Evolutionary conservation across 2,888 invertebrate species (phyloP).

Genomic region (Gisinianus flammeolus): DNA sequence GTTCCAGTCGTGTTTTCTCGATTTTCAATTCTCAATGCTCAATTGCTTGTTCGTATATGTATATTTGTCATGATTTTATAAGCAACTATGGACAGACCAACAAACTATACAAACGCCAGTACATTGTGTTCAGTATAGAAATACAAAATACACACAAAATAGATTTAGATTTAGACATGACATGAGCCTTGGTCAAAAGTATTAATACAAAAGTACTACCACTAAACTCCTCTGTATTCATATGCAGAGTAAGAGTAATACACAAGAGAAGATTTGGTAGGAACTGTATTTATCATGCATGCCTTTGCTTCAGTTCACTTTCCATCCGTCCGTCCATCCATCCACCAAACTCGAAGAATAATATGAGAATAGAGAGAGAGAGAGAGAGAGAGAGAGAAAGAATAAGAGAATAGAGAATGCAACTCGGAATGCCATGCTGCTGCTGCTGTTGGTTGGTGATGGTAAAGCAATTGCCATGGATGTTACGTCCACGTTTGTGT

Average conservation of each 20-base stretch:
- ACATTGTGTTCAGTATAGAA: too few relatives aligned
- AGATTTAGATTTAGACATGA: neutral
- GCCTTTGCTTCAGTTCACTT: constrained; percentile 23
- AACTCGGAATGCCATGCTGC: constrained; percentile 24
- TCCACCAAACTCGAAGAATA: neutral
- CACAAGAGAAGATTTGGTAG: neutral
- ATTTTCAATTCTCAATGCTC: too few relatives aligned
- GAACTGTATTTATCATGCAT: constrained; percentile 28
- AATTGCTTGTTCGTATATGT: too few relatives aligned
- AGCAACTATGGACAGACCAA: too few relatives aligned
- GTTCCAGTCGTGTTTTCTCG: too few relatives aligned
- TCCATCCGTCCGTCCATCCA: constrained; percentile 14
- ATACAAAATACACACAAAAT: neutral
- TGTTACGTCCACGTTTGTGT: constrained; percentile 18
- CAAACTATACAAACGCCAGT: too few relatives aligned
- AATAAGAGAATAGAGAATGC: constrained; percentile 3
- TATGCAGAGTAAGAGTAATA: neutral
- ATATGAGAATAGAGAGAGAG: constrained; percentile 7
- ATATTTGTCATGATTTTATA: too few relatives aligned
- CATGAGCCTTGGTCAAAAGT: constrained; percentile 1
- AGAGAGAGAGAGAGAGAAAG: neutral
- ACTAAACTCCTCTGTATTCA: neutral
- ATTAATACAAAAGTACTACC: neutral
- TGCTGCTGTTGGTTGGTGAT: neutral
- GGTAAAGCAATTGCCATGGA: constrained; percentile 21